Conservation (phyloP, 2,888 invertebrate genomes). For the Cephus rjabovi region DNA sequence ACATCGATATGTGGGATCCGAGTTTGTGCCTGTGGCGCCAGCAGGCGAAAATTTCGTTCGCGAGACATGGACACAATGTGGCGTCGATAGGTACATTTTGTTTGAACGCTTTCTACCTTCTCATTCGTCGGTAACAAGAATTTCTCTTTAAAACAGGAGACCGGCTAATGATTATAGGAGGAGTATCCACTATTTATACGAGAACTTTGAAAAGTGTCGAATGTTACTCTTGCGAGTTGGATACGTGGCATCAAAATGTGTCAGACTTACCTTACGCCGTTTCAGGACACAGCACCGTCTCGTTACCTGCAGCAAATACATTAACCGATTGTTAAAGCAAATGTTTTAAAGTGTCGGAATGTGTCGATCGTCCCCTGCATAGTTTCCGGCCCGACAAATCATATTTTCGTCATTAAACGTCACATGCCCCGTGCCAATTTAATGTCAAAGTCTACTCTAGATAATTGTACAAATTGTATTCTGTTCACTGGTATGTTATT, state of each 20-base stretch:
- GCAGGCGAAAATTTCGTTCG: slow-evolving; percentile 73
- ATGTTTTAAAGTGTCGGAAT: not conserved
- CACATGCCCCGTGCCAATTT: not conserved
- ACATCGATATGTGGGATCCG: slow-evolving; percentile 74
- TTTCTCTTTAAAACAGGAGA: slow-evolving; percentile 39
- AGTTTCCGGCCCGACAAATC: not conserved
- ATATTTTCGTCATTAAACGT: not conserved
- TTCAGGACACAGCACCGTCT: slow-evolving; percentile 71
- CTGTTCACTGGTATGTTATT: not conserved
- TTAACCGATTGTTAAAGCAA: slow-evolving; percentile 12
- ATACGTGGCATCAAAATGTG: slow-evolving; percentile 72
- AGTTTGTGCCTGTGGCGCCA: slow-evolving; percentile 70
- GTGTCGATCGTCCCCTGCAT: not conserved
- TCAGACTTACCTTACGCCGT: slow-evolving; percentile 73
- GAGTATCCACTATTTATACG: slow-evolving; percentile 75
- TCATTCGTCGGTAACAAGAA: not conserved
- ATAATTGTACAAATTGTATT: not conserved
- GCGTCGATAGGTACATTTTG: slow-evolving; percentile 71
- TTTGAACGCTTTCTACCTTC: not conserved
- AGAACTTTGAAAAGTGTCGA: slow-evolving; percentile 75
- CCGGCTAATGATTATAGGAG: slow-evolving; percentile 75
- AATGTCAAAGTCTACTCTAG: not conserved
- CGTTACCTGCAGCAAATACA: slow-evolving; percentile 66
- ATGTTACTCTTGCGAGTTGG: slow-evolving; percentile 74
- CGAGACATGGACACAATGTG: slow-evolving; percentile 75